phyloP scores from a whole-genome alignment of 2,113 vertebrate species.

The Gallinago media region DNA sequence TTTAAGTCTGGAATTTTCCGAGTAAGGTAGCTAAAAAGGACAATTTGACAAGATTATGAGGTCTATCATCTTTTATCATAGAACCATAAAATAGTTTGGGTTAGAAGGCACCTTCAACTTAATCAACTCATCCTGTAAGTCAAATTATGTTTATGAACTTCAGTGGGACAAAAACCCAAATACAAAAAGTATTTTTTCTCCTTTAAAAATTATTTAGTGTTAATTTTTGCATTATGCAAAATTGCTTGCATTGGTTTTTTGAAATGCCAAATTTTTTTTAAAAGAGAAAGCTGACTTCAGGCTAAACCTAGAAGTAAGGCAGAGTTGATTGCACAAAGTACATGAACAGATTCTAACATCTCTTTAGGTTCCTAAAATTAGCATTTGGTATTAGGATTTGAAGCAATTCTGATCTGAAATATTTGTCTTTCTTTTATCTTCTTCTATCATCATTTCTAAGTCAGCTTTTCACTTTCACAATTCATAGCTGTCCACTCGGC shows the following conservation, averaged over 20 bases:
- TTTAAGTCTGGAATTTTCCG: not conserved
- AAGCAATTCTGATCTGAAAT: not conserved
- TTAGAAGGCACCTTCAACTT: not conserved
- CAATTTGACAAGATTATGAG: not conserved
- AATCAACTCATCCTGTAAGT: not conserved
- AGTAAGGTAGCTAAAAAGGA: not conserved
- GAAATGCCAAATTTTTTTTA: not conserved
- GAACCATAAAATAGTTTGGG: not conserved
- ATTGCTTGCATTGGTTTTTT: not conserved
- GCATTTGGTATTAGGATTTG: not conserved
- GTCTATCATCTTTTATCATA: not conserved
- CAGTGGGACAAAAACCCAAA: not conserved
- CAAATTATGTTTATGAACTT: not conserved
- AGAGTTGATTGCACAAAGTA: not conserved
- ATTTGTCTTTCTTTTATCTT: not conserved
- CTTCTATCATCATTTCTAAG: not conserved
- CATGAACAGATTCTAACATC: not conserved
- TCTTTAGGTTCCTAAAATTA: not conserved
- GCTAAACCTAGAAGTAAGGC: not conserved
- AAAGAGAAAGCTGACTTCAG: not conserved
- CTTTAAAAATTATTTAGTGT: not conserved
- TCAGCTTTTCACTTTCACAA: not conserved
- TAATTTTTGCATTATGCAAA: not conserved
- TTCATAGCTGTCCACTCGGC: not conserved
- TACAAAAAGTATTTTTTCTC: not conserved